Evolutionary conservation across 2,113 vertebrate species (phyloP).

Genomic region (Bubalus kerabau): DNA sequence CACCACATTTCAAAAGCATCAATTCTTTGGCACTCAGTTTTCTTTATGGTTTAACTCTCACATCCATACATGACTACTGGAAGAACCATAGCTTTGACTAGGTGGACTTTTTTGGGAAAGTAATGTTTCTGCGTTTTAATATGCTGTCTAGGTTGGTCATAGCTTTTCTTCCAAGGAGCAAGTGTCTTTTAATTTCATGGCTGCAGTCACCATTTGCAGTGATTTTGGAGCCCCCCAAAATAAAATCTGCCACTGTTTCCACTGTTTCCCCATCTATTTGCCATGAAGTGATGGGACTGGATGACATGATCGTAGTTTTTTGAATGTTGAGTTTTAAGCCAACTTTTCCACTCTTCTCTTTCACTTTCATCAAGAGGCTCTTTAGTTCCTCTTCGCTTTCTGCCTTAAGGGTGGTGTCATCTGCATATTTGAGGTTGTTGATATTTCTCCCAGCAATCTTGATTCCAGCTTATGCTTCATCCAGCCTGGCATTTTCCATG

Average conservation of each 20-base stretch:
- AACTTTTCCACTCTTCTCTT: neutral
- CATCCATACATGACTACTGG: neutral
- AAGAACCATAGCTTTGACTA: neutral
- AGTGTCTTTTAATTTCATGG: neutral
- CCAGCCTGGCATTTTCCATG: neutral
- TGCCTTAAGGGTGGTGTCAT: neutral
- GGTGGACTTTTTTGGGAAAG: neutral
- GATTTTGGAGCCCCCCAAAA: neutral
- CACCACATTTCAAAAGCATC: neutral
- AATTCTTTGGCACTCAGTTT: neutral
- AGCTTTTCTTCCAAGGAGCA: neutral
- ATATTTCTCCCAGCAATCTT: neutral
- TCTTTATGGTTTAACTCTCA: neutral
- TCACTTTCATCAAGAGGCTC: neutral
- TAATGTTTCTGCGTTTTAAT: neutral
- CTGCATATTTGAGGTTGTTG: neutral
- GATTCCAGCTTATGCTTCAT: neutral
- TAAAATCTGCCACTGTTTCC: neutral
- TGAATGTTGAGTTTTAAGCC: neutral
- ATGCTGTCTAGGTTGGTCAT: neutral
- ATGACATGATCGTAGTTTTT: neutral
- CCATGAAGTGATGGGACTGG: neutral
- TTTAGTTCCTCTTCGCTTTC: neutral
- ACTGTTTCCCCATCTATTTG: neutral
- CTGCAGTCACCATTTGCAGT: neutral